Conservation (phyloP, 37 sponge, comb jelly and placozoan genomes). For the Aplysina aerophoba region DNA sequence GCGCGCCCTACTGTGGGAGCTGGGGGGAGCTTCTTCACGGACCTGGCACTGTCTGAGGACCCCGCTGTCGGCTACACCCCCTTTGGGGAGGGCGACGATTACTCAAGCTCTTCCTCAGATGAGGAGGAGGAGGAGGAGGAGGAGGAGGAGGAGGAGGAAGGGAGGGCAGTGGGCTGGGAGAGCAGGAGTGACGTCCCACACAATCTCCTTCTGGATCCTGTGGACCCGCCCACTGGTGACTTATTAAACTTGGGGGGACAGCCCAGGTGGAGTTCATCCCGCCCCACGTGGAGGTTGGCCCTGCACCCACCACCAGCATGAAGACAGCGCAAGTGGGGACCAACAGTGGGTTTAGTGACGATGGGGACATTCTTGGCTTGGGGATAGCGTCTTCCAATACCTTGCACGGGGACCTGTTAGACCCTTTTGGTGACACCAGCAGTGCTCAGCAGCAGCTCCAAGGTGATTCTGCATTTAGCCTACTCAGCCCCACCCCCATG, state of each 20-base stretch:
- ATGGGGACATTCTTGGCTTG: slow-evolving; percentile 2
- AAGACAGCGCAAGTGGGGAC: neutral
- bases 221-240: neutral
- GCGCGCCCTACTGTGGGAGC: neutral
- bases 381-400: neutral
- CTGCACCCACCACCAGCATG: too few species aligned
- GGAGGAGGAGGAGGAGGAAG: neutral
- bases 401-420: neutral
- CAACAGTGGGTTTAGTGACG: neutral
- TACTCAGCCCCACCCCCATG: neutral
- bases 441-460: too few species aligned
- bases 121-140: neutral
- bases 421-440: neutral
- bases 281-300: too few species aligned
- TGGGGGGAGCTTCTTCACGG: neutral
- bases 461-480: too few species aligned
- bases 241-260: neutral
- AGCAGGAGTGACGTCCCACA: too few species aligned
- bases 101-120: slow-evolving; percentile 10
- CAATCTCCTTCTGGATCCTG: too few species aligned
- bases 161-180: too few species aligned
- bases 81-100: slow-evolving; percentile 28
- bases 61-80: slow-evolving; percentile 34
- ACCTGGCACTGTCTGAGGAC: neutral
- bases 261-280: neutral